These are phyloP conservation scores for Chrysogorgia sp. DNA, from an alignment of 92 coral and sea anemone genomes.

Conservation along the genomic window DNA sequence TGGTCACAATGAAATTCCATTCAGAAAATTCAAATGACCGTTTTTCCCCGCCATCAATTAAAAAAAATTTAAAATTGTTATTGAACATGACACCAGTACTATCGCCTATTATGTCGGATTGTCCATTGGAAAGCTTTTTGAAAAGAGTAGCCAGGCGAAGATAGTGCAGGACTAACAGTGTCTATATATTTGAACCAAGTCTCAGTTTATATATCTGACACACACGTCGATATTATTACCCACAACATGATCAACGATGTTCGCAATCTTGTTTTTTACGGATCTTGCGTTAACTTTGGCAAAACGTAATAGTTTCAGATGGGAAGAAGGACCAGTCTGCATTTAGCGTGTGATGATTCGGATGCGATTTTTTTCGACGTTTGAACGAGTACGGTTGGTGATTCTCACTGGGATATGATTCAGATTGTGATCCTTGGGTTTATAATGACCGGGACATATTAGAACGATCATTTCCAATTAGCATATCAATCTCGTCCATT, in stretches of 20 bases:
- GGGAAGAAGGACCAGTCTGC: too few species aligned
- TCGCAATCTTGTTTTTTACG: background rate
- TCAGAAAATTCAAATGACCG: conserved; percentile 39
- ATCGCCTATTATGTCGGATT: conserved; percentile 18
- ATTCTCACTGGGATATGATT: background rate
- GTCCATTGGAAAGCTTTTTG: conserved; percentile 22
- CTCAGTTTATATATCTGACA: background rate
- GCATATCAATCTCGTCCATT: background rate
- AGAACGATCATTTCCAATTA: background rate
- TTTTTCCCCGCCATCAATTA: conserved; percentile 15
- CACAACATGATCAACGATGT: background rate
- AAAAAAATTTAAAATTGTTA: background rate
- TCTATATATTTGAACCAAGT: background rate
- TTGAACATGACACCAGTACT: conserved; percentile 23
- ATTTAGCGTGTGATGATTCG: too few species aligned
- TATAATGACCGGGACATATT: background rate
- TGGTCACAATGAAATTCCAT: background rate
- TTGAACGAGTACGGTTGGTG: background rate
- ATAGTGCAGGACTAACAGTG: background rate
- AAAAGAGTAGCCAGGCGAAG: background rate
- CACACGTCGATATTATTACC: background rate
- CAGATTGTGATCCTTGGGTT: background rate
- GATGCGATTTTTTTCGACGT: too few species aligned
- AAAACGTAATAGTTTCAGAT: background rate
- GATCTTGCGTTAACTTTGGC: background rate